phyloP scores from a whole-genome alignment of 2,113 vertebrate genomes.

The Pseudonaja textilis region DNA sequence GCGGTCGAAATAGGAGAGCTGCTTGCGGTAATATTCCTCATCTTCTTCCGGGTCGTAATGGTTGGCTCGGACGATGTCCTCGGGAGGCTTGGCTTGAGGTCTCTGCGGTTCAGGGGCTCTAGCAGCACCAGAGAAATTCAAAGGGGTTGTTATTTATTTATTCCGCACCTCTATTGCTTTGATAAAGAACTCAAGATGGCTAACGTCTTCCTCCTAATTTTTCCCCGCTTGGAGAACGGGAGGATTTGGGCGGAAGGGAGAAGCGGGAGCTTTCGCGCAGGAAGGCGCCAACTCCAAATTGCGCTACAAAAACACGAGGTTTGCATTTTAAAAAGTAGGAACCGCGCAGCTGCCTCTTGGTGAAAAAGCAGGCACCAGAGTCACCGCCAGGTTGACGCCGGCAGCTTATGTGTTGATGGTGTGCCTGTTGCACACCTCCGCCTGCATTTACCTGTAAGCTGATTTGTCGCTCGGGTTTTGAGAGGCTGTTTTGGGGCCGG shows the following conservation, averaged over 20 bases:
- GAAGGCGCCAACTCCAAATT: neutral
- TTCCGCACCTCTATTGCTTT: neutral
- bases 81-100: constrained; percentile 84
- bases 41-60: constrained; percentile 94
- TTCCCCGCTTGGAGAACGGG: neutral
- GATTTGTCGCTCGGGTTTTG: constrained; percentile 90
- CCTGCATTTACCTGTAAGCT: constrained; percentile 80
- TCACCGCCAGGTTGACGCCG: too few relatives aligned
- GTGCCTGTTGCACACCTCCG: neutral
- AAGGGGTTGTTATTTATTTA: neutral
- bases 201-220: neutral
- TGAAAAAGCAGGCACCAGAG: neutral
- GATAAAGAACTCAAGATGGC: neutral
- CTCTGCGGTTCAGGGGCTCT: constrained; percentile 94
- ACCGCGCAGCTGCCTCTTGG: neutral
- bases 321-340: neutral
- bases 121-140: neutral
- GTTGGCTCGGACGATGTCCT: constrained; percentile 86
- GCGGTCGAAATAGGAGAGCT: constrained; percentile 94
- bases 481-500: constrained; percentile 83
- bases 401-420: too few relatives aligned
- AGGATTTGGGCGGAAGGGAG: neutral
- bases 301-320: neutral
- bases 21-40: constrained; percentile 95
- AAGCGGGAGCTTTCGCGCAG: neutral